Evolutionary conservation across 2,888 invertebrate genomes (phyloP), one percentile per base, ranked within the genome.

Genomic region (Philaethria dido): DNA sequence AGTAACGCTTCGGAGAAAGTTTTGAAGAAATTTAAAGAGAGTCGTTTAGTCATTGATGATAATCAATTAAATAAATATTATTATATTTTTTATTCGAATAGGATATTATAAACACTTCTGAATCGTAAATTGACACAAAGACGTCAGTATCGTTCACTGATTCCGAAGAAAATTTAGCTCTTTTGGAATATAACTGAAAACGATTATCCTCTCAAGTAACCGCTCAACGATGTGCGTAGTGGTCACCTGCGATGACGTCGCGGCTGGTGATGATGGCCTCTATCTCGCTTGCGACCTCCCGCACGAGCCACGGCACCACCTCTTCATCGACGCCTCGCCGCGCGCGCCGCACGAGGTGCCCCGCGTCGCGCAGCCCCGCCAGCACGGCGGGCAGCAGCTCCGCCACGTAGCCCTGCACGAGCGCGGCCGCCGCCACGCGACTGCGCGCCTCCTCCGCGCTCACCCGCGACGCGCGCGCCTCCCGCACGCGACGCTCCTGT

Each of bases 291-390:
- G 96, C 95, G 57, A 98, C 97, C 85, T 97, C 96, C 62, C 94
- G 94, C 89, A 96, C 95, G 74, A 98, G 89, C 98, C 98, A 98
- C 61, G 98, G 97, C 93, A 97, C 94, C 89, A 97, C 97, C 64
- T 95, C 95, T 75, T 97, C 95, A 78, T 96, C 96, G 42, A 96
- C 94, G 69, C 96, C 94, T 78, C 94, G 85, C 82, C 93, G 93
- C 73, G 94, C 92, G 74, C 93, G 92, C 76, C 95, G 95, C 75
- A 94, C 82, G 66, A 95, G 90, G 86, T 94, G 94, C 25, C 97
- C 97, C 80, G 96, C 95, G 80, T 95, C 94, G 77, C 95, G 94
- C 74, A 98, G 93, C 62, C 96, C 96, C 76, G 96, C 96, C 74
- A 98, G 93, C 73, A 97, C 97, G 61, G 95, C 94, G 16, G 98